Conservation (phyloP, 2,888 invertebrate species). For the Cerastis leucographa region DNA sequence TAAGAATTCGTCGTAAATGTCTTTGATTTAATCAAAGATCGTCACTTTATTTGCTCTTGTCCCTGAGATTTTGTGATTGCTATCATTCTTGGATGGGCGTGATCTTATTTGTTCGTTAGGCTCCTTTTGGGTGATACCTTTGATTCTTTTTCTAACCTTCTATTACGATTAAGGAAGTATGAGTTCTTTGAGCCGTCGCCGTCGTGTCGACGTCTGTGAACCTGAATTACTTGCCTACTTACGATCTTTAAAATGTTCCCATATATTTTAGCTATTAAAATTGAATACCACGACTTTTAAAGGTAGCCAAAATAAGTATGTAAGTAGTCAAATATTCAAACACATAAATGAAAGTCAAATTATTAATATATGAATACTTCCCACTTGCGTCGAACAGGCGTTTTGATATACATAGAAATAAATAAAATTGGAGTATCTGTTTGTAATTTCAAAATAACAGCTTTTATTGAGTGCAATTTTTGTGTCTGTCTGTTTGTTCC, state of each 20-base stretch:
- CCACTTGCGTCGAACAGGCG: too few species aligned
- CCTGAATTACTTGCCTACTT: background rate
- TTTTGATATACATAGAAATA: too few species aligned
- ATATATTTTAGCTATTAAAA: background rate
- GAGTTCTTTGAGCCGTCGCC: background rate
- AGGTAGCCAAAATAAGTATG: too few species aligned
- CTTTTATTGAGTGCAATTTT: too few species aligned
- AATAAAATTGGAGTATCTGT: too few species aligned
- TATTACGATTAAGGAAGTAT: slow-evolving; percentile 15
- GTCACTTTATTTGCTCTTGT: slow-evolving; percentile 20
- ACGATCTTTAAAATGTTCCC: background rate
- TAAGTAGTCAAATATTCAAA: too few species aligned
- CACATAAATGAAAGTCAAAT: too few species aligned
- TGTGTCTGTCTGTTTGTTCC: too few species aligned
- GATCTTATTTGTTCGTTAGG: slow-evolving; percentile 32
- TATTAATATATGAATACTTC: too few species aligned
- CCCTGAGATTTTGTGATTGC: slow-evolving; percentile 44
- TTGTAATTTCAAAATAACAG: too few species aligned
- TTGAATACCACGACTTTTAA: background rate
- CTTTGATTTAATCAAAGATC: slow-evolving; percentile 37
- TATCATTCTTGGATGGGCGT: slow-evolving; percentile 15
- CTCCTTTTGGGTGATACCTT: slow-evolving; percentile 22
- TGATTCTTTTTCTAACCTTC: slow-evolving; percentile 32
- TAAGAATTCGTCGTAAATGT: slow-evolving; percentile 24
- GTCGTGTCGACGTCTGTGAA: background rate